Evolutionary conservation across 2,113 vertebrate species (phyloP).

Genomic region (Leucopsar rothschildi): DNA sequence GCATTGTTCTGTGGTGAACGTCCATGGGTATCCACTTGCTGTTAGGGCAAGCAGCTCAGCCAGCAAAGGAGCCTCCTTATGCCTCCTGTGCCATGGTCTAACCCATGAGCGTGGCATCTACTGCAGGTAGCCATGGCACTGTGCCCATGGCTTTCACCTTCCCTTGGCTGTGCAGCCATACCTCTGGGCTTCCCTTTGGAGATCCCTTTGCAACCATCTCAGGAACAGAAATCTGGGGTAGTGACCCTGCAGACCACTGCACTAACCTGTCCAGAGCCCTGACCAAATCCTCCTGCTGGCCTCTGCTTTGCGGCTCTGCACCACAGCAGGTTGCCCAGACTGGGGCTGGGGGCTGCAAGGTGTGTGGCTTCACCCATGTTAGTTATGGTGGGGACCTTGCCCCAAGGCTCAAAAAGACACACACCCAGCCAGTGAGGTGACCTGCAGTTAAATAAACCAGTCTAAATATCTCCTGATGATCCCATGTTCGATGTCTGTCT

Average conservation of each 20-base stretch:
- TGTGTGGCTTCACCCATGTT: fast-evolving
- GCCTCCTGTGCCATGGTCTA: background rate
- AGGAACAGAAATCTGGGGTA: background rate
- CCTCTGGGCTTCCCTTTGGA: background rate
- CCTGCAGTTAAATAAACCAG: background rate
- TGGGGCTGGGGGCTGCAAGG: background rate
- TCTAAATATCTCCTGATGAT: background rate
- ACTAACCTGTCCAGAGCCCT: background rate
- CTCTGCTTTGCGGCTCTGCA: fast-evolving
- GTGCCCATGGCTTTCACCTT: background rate
- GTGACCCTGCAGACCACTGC: background rate
- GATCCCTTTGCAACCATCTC: background rate
- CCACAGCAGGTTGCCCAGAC: fast-evolving
- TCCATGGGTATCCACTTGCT: background rate
- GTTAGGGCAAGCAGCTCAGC: background rate
- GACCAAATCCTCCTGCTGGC: background rate
- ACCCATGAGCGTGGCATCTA: fast-evolving
- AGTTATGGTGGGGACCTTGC: background rate
- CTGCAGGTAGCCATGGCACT: background rate
- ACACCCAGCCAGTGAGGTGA: background rate
- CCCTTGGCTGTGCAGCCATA: background rate
- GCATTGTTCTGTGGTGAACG: background rate
- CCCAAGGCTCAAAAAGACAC: background rate
- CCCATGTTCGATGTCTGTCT: background rate
- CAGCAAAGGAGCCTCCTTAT: background rate